Evolutionary conservation across 53 echinoderm and acorn worm genomes (phyloP).

Genomic region (Holothuria scabra): DNA sequence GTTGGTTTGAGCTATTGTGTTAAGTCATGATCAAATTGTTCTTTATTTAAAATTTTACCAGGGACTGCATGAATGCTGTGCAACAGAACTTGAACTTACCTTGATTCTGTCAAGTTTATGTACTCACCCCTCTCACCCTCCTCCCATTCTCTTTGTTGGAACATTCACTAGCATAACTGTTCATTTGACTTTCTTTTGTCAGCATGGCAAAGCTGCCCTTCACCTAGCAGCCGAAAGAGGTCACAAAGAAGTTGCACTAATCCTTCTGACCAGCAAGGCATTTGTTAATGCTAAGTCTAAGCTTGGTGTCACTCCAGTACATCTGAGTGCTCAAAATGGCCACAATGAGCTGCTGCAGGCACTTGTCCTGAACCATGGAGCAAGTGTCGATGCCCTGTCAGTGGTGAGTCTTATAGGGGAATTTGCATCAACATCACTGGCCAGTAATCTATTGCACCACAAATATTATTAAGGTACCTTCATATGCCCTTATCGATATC

Average conservation of each 20-base stretch:
- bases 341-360: slow-evolving; percentile 84
- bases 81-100: no score
- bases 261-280: slow-evolving; percentile 91
- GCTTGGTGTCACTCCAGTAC: slow-evolving; percentile 87
- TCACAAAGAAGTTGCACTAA: slow-evolving; percentile 76
- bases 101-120: no score
- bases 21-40: no score
- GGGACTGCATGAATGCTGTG: no score
- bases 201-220: slow-evolving; percentile 98
- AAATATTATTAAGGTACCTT: no score
- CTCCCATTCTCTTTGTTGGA: not conserved
- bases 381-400: slow-evolving; percentile 93
- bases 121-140: no score
- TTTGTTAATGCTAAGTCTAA: slow-evolving; percentile 98
- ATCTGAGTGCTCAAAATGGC: slow-evolving; percentile 87
- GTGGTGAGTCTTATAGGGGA: slow-evolving; percentile 62
- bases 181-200: not conserved
- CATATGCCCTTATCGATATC: no score
- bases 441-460: no score
- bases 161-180: not conserved
- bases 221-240: slow-evolving; percentile 95
- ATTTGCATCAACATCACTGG: no score
- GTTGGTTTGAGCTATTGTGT: no score
- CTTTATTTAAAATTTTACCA: no score
- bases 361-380: slow-evolving; percentile 73